Base-by-base conservation (phyloP, 2,113 vertebrate genomes). In the Lepisosteus osseus region DNA sequence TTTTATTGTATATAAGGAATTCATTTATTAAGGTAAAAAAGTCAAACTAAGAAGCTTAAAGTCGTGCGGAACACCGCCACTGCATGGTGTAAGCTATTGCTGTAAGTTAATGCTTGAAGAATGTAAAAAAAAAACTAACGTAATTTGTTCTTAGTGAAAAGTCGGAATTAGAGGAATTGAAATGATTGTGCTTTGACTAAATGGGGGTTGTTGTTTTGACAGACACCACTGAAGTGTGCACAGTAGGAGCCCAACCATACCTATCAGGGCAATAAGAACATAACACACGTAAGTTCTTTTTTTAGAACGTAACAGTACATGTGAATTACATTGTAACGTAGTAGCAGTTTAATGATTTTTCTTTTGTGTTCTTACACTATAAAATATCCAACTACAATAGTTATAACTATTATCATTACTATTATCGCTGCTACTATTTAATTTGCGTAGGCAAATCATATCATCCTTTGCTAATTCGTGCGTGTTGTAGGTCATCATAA, bases 181-280 rank as follows among this genome's bases (percentile, higher is more conserved):
- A 78, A 85, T 88, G 84, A 85, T 92, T 90, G 87, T 85, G 91
- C 89, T 87, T 83, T 90, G 83, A 91, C 91, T 92, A 83, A 29
- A 29, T 87, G 90, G 88, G 77, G 87, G 88, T 91, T 89, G 75
- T 90, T 85, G 92, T 94, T 84, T 92, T 89, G 87, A 93, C 94
- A 94, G 93, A 93, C 91, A 83, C 90, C 80, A 82, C 88, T 84
- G 92, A 93, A 81, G 88, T 91, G 82, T 92, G 91, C 91, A 83
- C 92, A 83, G 90, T 90, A 88, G 91, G 90, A 88, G 82, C 88
- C 82, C 93, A 92, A 92, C 91, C 94, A 84, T 95, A 96, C 93
- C 91, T 94, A 88, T 93, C 93, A 90, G 89, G 85, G 69, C 90
- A 90, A 81, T 84, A 79, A 87, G 79, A 83, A 83, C 77, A 87